These are phyloP conservation scores for Drosophila ficusphila DNA, from an alignment of 1,140 invertebrate genomes.

Conservation along the genomic window DNA sequence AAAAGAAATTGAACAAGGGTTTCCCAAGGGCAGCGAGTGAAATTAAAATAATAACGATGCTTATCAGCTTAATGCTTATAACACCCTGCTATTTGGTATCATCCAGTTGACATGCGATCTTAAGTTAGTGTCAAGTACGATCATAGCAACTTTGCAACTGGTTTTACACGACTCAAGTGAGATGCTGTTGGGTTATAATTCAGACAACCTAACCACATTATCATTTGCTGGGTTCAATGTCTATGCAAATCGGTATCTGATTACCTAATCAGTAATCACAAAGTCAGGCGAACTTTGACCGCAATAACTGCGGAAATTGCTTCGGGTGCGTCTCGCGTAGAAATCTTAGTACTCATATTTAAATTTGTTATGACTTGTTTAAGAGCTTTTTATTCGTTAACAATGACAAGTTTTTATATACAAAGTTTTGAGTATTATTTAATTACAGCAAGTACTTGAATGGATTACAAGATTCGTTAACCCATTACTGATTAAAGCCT, in stretches of 20 bases:
- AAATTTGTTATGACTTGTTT: too few species aligned
- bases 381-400: too few species aligned
- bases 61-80: background rate
- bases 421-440: background rate
- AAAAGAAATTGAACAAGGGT: constrained; percentile 1
- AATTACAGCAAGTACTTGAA: background rate
- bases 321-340: background rate
- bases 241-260: constrained; percentile 49
- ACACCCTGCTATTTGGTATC: constrained; percentile 2
- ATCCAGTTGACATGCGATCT: constrained; percentile 28
- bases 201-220: constrained; percentile 12
- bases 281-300: constrained; percentile 53
- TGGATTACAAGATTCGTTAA: background rate
- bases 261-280: constrained; percentile 35
- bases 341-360: too few species aligned
- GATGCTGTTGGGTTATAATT: constrained; percentile 14
- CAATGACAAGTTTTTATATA: too few species aligned
- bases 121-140: constrained; percentile 13
- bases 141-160: constrained; percentile 13
- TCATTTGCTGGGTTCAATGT: constrained; percentile 15
- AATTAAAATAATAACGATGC: background rate
- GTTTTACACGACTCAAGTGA: constrained; percentile 26
- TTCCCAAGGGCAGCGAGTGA: background rate
- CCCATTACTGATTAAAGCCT: constrained; percentile 6
- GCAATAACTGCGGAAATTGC: constrained; percentile 11